These are phyloP conservation scores for Cirrhinus molitorella DNA, from an alignment of 2,797 vertebrate species.

Conservation along the genomic window DNA sequence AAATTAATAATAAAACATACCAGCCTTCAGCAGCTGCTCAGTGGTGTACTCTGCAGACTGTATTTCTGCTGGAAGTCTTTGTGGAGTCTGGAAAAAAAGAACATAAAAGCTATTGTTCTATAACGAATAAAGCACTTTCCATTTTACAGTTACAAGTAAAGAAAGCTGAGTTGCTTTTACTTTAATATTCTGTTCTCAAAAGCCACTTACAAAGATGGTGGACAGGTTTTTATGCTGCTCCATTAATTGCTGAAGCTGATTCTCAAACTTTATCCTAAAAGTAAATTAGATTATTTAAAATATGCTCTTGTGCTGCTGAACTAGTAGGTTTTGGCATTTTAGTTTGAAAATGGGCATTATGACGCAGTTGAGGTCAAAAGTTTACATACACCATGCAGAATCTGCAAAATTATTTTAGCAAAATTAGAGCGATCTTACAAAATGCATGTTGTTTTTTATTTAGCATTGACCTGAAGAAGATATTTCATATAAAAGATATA, in stretches of 20 bases:
- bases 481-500: no score
- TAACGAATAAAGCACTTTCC: background rate
- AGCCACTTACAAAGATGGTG: conserved; percentile 76
- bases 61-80: conserved; percentile 75
- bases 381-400: no score
- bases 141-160: background rate
- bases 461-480: no score
- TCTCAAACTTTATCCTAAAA: conserved; percentile 80
- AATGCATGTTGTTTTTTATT: no score
- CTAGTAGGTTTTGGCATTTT: background rate
- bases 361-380: no score
- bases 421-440: no score
- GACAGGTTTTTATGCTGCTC: conserved; percentile 78
- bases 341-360: background rate
- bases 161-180: background rate
- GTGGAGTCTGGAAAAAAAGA: conserved; percentile 64
- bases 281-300: conserved; percentile 14
- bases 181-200: background rate
- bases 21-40: conserved; percentile 73
- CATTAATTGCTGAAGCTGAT: conserved; percentile 76
- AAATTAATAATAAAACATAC: conserved; percentile 62
- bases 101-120: background rate
- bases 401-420: no score
- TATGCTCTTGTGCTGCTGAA: background rate
- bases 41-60: conserved; percentile 67